These are phyloP conservation scores for Clamator glandarius DNA, from an alignment of 2,797 vertebrate species.

Conservation along the genomic window DNA sequence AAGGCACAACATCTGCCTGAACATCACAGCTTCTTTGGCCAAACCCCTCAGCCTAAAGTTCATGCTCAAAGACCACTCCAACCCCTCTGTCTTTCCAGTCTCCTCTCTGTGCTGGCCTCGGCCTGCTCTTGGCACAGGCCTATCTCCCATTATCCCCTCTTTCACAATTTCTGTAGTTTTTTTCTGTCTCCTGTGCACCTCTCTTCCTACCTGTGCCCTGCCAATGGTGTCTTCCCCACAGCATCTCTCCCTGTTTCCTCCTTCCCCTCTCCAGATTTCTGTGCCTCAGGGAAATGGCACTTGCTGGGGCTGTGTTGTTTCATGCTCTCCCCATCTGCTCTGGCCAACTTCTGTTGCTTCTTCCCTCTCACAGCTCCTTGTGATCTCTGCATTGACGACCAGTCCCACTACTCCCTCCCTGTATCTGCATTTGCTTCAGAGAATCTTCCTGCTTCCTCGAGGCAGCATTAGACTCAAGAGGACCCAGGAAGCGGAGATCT, in stretches of 20 bases:
- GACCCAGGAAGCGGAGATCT: neutral
- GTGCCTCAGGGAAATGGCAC: accelerated
- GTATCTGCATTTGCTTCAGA: neutral
- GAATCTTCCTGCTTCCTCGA: neutral
- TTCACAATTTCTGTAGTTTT: neutral
- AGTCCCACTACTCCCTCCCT: neutral
- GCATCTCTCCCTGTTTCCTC: neutral
- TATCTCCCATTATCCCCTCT: neutral
- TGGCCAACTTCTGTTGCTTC: neutral
- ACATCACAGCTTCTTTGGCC: neutral
- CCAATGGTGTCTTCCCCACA: neutral
- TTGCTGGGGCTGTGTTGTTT: neutral
- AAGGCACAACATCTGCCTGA: neutral
- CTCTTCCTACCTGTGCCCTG: neutral
- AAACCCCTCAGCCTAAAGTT: neutral
- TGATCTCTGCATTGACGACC: neutral
- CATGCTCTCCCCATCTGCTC: neutral
- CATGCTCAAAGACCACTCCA: neutral
- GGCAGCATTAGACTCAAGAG: neutral
- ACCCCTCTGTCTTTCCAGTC: neutral
- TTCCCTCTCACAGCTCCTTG: neutral
- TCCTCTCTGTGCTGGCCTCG: neutral
- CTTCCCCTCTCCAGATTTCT: neutral
- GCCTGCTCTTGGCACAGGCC: neutral
- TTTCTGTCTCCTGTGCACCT: neutral